Evolutionary conservation across 2,113 vertebrate genomes (phyloP), one percentile per base, ranked within the genome.

Genomic region (Paracanthobrama guichenoti): DNA sequence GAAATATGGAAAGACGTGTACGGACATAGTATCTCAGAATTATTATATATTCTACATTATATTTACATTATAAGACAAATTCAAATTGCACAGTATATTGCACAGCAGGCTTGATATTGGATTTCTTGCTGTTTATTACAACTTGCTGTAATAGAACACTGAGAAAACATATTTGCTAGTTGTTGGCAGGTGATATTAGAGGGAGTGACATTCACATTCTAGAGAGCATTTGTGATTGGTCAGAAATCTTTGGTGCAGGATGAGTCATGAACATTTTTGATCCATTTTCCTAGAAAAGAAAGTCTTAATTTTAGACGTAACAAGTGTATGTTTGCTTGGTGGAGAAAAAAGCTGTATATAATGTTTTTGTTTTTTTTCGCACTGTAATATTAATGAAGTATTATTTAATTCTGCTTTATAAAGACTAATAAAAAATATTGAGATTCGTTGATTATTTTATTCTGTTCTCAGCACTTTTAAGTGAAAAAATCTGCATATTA

Each of bases 1-100:
- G 12, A 81, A 64, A 79, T 79, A 79, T 64, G 42, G 26, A 80
- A 80, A n/a, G 9, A 64, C 16, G 18, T 80, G 60, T 80, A 10
- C 2, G 18, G 20, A 50, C 14, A 31, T 66, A 48, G 14, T 79
- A 8, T 78, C 39, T 46, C 13, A 79, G 76, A 74, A 74, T 28
- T 18, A 74, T 50, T 74, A 53, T 50, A 18, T 53, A 31, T 53
- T 16, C 14, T 28, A 18, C 12, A 76, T 57, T 59, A 28, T 57
- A 8, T 79, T 22, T 31, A 18, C 57, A 55, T 4, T 69, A 48
- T 42, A 42, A 35, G 8, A 24, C 48, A 12, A 24, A 50, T 31
- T 31, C 0, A 12, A 55, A 55, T 69, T 39, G 18, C 53, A 55
- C 10, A 69, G 66, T 69, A 2, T 69, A 39, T 11, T 69, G 9